Base-by-base conservation (phyloP, 2,113 vertebrate species). In the Bambusicola thoracicus region DNA sequence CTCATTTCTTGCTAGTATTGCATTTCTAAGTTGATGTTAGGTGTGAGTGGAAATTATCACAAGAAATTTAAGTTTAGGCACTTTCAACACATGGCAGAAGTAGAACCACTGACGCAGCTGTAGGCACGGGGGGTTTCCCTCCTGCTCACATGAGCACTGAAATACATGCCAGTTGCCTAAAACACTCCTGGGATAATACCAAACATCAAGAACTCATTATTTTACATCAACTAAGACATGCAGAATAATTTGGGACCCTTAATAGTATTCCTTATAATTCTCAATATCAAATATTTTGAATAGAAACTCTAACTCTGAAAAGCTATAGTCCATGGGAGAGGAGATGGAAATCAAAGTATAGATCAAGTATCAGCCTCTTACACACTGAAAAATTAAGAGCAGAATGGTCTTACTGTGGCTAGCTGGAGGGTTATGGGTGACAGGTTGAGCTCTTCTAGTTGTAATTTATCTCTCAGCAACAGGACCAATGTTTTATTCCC, bases 381-480 rank as follows among this genome's bases (percentile, higher is more conserved):
- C 16, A 89, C 29, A 66, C 46, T 5, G 66, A 95, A 96, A 93
- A 96, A 81, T 84, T 70, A 94, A 93, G 87, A 93, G 87, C 95
- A 97, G 89, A 96, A 87, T 62, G 82, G 73, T 84, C 91, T 93
- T 51, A 66, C 55, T 96, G 82, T 68, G 90, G 91, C 93, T 95
- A 93, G 84, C 14, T 72, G 96, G 94, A 30, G 97, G 94, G 96
- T 87, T 95, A 96, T 92, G 79, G 88, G 90, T 86, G 95, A 95
- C 96, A 97, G 91, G 73, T 73, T 93, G 80, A 89, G 95, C 87
- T 94, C 94, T 95, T 86, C 95, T 82, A 80, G 51, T 76, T 77
- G 38, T 95, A 97, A 97, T 97, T 97, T 97, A 97, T 97, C 96
- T 90, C 96, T 97, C 30, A 85, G 93, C 95, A 96, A 95, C 63